These are phyloP conservation scores for Odocoileus hemionus DNA, from an alignment of 2,113 vertebrate species.

Conservation along the genomic window DNA sequence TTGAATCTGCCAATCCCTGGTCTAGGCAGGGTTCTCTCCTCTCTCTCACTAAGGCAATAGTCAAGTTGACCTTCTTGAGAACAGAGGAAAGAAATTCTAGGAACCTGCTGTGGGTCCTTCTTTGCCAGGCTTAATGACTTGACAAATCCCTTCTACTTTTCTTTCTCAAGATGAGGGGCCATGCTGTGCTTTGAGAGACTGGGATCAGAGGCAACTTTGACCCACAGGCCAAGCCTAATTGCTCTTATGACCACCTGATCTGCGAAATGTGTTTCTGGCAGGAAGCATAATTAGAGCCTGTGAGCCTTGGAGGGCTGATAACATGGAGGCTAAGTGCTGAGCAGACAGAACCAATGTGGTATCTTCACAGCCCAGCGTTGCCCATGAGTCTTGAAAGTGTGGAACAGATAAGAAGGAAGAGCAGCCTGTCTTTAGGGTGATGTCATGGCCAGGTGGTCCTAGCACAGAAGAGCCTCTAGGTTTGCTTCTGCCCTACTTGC, in stretches of 20 bases:
- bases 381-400: not conserved
- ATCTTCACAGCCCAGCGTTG: too few species aligned
- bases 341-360: not conserved
- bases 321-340: not conserved
- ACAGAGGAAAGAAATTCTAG: not conserved
- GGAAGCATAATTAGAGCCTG: constrained; percentile 18
- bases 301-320: not conserved
- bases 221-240: not conserved
- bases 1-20: not conserved
- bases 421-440: not conserved
- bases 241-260: not conserved
- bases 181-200: not conserved
- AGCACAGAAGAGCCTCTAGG: not conserved
- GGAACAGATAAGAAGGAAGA: not conserved
- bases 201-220: not conserved
- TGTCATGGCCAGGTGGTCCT: not conserved
- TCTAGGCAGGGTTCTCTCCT: not conserved
- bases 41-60: not conserved
- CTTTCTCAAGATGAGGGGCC: not conserved
- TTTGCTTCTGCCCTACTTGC: not conserved
- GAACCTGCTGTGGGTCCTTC: not conserved
- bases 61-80: not conserved
- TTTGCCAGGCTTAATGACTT: not conserved
- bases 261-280: not conserved
- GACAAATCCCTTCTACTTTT: not conserved